Base-by-base conservation (phyloP, 2,888 invertebrate genomes). In the Formica aserva region DNA sequence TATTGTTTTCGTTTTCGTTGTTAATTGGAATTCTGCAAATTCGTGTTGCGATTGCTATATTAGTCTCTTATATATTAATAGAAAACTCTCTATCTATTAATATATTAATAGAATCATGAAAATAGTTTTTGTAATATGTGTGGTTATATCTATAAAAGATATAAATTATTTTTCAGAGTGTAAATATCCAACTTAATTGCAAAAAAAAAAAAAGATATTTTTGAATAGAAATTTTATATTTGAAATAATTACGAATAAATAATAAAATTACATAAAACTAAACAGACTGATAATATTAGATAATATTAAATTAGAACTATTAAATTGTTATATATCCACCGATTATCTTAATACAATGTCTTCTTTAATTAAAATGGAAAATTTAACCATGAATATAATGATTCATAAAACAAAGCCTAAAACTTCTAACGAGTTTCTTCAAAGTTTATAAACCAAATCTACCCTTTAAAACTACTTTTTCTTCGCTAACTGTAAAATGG, bases 11-110 rank as follows among this genome's bases (percentile, higher is more conserved):
- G 6, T 82, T 67, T 18, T 89, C 85, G 35, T 81, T 83, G 62
- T 85, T 82, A 63, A 72, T 83, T 38, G 55, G 71, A 74, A 80
- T 82, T 11, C 89, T 89, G 82, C 2, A 63, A 78, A 69, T 22
- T 1, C 29, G 38, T 22, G 11, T 22, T 1, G 35, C 35, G 2
- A 6, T 15, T 22, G 4, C 57, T 65, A 60, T 26, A 13, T 81
- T 29, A 72, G 15, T 26, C 1, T 52, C 63, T n/a, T 32, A 62
- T 62, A 18, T 15, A 78, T 29, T 35, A 38, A 60, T 45, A 26
- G 11, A 57, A 22, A 22, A 77, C 26, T 52, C 4, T 35, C 35
- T 35, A 52, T 52, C 5, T 26, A 62, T 62, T 22, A 48, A 48
- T 48, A 48, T n/a, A 48, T 38, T 32, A 38, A 60, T 45, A 18